phyloP scores from a whole-genome alignment of 2,888 invertebrate species.

The Chrysodeixis includens region DNA sequence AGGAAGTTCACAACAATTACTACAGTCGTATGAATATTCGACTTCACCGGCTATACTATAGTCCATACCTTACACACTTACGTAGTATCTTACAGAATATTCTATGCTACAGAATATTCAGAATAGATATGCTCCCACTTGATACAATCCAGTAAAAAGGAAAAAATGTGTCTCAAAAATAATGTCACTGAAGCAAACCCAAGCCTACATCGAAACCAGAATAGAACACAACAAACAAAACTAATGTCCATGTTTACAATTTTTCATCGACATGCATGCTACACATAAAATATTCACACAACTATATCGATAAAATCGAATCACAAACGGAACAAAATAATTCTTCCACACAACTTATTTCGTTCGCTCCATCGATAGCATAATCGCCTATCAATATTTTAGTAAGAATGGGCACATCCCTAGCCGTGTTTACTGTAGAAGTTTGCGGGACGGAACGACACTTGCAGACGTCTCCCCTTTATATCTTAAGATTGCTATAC shows the following conservation, averaged over 20 bases:
- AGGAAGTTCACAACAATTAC: neutral
- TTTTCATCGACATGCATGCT: neutral
- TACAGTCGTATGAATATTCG: neutral
- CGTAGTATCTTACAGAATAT: no score
- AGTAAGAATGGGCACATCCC: constrained; percentile 45
- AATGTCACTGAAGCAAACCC: no score
- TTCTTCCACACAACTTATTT: constrained; percentile 27
- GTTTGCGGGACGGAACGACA: constrained; percentile 58
- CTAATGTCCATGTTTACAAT: neutral
- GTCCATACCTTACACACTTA: no score
- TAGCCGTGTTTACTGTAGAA: constrained; percentile 58
- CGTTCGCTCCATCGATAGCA: constrained; percentile 33
- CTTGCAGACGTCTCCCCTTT: constrained; percentile 55
- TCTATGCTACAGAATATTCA: no score
- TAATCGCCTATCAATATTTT: constrained; percentile 28
- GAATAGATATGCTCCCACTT: no score
- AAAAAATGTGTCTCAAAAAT: no score
- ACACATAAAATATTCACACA: constrained; percentile 1
- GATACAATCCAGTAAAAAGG: no score
- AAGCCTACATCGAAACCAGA: neutral
- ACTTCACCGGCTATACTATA: no score
- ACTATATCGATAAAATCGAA: constrained; percentile 1
- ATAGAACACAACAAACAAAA: neutral
- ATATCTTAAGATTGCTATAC: constrained; percentile 54
- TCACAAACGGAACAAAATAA: constrained; percentile 21